A percentile compares a stretch with the other conserved stretches of the same genome.
phyloP scores from a whole-genome alignment of 2,797 vertebrate genomes.

The Smutsia gigantea region DNA sequence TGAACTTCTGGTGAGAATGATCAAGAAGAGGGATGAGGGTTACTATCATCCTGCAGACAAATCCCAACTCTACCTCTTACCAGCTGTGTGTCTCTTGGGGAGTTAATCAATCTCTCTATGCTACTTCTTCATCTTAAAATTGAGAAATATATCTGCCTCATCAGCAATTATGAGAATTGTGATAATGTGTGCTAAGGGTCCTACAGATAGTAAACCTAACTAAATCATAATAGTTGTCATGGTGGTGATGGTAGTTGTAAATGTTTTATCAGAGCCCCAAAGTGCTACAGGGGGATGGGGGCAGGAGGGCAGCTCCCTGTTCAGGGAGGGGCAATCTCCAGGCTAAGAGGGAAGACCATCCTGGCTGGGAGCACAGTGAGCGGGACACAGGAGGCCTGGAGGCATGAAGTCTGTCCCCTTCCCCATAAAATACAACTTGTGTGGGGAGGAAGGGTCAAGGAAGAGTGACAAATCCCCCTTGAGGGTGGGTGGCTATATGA shows the following conservation, averaged over 20 bases:
- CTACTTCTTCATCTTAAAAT: background rate
- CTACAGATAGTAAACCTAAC: too few relatives aligned
- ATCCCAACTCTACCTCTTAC: background rate
- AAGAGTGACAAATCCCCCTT: accelerated
- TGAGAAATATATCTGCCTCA: background rate
- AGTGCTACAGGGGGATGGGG: accelerated
- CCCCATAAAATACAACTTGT: background rate
- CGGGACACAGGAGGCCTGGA: background rate
- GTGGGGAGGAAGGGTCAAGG: background rate
- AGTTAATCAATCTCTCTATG: background rate
- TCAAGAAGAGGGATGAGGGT: background rate
- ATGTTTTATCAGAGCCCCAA: background rate
- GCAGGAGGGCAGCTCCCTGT: background rate
- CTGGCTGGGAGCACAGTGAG: background rate
- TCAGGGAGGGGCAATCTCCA: too few relatives aligned
- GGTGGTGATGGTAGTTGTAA: accelerated
- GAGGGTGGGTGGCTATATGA: background rate
- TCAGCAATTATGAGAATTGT: background rate
- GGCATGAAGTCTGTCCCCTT: background rate
- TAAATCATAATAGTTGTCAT: background rate
- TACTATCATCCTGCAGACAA: background rate
- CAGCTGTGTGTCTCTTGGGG: background rate
- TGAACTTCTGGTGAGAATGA: background rate
- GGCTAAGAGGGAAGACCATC: background rate
- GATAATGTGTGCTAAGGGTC: background rate